phyloP scores from a whole-genome alignment of 2,888 invertebrate genomes.

The Mythimna lalbum region DNA sequence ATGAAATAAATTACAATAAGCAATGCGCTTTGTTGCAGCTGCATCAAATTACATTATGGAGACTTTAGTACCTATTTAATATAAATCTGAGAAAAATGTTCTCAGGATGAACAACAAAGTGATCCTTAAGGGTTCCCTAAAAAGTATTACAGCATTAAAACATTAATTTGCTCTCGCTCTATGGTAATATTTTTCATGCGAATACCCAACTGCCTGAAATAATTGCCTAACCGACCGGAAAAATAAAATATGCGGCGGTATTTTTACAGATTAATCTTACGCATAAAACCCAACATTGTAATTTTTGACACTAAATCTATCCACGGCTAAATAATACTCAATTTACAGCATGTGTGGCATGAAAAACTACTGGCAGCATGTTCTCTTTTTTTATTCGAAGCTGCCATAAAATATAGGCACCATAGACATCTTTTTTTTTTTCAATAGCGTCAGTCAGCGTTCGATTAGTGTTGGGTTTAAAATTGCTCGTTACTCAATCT shows the following conservation, averaged over 20 bases:
- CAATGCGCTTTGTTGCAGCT: too few species aligned
- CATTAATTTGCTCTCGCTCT: not conserved
- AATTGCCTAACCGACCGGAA: not conserved
- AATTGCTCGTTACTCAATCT: constrained; percentile 27
- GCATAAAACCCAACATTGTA: constrained; percentile 10
- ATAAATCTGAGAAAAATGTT: too few species aligned
- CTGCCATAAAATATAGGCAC: constrained; percentile 10
- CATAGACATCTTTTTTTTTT: constrained; percentile 11
- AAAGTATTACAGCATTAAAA: not conserved
- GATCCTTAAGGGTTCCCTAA: not conserved
- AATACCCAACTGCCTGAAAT: not conserved
- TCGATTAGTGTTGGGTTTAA: constrained; percentile 17
- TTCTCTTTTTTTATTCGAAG: constrained; percentile 9
- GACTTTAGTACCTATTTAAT: too few species aligned
- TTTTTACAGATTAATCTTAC: constrained; percentile 6
- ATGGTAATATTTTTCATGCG: not conserved
- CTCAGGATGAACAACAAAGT: too few species aligned
- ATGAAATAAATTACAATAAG: too few species aligned
- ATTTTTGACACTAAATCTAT: constrained; percentile 23
- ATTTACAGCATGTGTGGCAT: constrained; percentile 24
- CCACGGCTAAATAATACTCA: constrained; percentile 2
- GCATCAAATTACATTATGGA: too few species aligned
- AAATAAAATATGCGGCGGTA: not conserved
- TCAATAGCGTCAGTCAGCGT: not conserved
- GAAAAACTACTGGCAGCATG: constrained; percentile 16